Base-by-base conservation (phyloP, 64 coral and sea anemone species). In the Catalaphyllia jardinei region DNA sequence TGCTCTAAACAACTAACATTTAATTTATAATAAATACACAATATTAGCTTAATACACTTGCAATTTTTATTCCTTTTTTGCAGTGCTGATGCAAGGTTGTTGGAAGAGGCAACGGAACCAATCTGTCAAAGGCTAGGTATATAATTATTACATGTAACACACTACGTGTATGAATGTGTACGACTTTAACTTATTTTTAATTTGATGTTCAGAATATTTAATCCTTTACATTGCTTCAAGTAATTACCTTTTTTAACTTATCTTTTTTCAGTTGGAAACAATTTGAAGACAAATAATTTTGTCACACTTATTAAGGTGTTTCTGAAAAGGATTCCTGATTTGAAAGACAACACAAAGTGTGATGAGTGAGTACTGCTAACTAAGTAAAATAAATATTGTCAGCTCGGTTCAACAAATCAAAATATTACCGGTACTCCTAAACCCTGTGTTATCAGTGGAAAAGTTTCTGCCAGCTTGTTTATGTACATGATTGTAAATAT, bases 11-110 rank as follows among this genome's bases (percentile, higher is more conserved):
- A 2, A 57, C 7, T 14, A 57, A 57, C 7, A 13, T 57, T 57
- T 14, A 57, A 57, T n/a, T n/a, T n/a, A n/a, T n/a, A n/a, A n/a
- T n/a, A n/a, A n/a, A n/a, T n/a, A n/a, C n/a, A n/a, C n/a, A n/a
- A n/a, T n/a, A n/a, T n/a, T n/a, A n/a, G n/a, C n/a, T n/a, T n/a
- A n/a, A n/a, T n/a, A n/a, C n/a, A n/a, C n/a, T n/a, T n/a, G n/a
- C n/a, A n/a, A n/a, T n/a, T n/a, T n/a, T n/a, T n/a, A n/a, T 29
- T 79, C 33, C 14, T 71, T 86, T 55, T 65, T 19, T 87, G n/a
- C 79, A 98, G 96, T 94, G 93, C 96, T 72, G 96, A 98, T 92
- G 93, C 96, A 24, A 94, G 93, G 50, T 62, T 98, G 25, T 52
- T 98, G 35, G 96, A 98, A 46, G 93, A 94, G 82, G 93, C 93